These are phyloP conservation scores for Heliothis subflexa DNA, from an alignment of 1,140 invertebrate species.

Conservation along the genomic window DNA sequence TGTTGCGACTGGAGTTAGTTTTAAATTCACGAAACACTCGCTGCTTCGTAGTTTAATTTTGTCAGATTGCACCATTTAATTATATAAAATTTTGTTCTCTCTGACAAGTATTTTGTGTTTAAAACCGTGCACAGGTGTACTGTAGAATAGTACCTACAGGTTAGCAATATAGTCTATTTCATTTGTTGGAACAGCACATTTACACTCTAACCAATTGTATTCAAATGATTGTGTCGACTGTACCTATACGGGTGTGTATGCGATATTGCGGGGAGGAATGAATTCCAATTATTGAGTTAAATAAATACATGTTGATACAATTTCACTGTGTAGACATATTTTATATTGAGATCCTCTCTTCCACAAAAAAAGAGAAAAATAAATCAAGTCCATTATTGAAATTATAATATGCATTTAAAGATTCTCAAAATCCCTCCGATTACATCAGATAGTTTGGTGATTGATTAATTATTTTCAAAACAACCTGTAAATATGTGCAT, in stretches of 20 bases:
- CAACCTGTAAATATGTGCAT: no score
- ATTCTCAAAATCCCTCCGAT: no score
- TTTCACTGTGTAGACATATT: not conserved
- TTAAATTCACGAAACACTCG: not conserved
- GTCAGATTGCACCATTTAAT: not conserved
- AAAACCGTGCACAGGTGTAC: no score
- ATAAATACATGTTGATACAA: not conserved
- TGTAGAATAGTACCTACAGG: not conserved
- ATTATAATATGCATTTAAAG: no score
- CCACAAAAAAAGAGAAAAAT: no score
- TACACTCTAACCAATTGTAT: not conserved
- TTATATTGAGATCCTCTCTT: no score
- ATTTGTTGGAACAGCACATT: not conserved
- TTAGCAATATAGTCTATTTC: no score
- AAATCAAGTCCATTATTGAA: no score
- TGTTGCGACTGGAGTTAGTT: conserved; percentile 8
- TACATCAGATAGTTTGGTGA: no score
- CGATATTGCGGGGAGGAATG: not conserved
- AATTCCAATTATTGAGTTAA: not conserved
- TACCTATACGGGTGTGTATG: not conserved
- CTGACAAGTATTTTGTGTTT: no score
- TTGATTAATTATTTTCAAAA: no score
- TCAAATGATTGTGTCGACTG: not conserved
- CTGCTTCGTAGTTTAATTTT: not conserved
- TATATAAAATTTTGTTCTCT: not conserved